Evolutionary conservation across 2,797 vertebrate genomes (phyloP).

Genomic region (Potorous gilbertii): DNA sequence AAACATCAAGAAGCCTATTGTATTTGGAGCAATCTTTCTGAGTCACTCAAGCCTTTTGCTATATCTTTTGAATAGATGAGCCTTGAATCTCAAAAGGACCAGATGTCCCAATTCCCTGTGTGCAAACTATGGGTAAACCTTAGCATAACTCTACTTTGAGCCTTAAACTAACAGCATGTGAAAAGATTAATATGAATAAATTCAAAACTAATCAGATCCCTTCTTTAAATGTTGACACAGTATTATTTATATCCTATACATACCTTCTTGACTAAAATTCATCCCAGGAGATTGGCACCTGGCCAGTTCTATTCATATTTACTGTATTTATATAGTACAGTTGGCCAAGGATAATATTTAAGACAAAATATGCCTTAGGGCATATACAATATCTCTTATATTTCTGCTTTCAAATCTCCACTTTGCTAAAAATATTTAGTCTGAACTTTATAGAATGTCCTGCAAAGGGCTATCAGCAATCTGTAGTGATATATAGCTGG

Average conservation of each 20-base stretch:
- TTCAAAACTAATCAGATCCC: slow-evolving; percentile 87
- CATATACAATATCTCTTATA: slow-evolving; percentile 88
- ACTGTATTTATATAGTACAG: slow-evolving; percentile 90
- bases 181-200: slow-evolving; percentile 89
- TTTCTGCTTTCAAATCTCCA: slow-evolving; percentile 86
- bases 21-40: neutral
- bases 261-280: slow-evolving; percentile 90
- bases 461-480: slow-evolving; percentile 83
- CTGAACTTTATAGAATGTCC: slow-evolving; percentile 85
- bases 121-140: slow-evolving; percentile 79
- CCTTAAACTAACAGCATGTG: slow-evolving; percentile 85
- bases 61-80: slow-evolving; percentile 26
- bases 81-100: slow-evolving; percentile 73
- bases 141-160: slow-evolving; percentile 84
- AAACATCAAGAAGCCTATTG: slow-evolving; percentile 24
- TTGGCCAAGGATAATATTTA: slow-evolving; percentile 94
- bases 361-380: slow-evolving; percentile 89
- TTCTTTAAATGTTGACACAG: slow-evolving; percentile 90
- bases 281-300: slow-evolving; percentile 87
- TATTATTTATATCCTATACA: slow-evolving; percentile 94
- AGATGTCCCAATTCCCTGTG: slow-evolving; percentile 72
- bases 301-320: slow-evolving; percentile 92
- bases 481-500: slow-evolving; percentile 84
- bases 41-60: slow-evolving; percentile 16
- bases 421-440: slow-evolving; percentile 87